phyloP scores from a whole-genome alignment of 2,888 invertebrate species.

The Harpalus rubripes region DNA sequence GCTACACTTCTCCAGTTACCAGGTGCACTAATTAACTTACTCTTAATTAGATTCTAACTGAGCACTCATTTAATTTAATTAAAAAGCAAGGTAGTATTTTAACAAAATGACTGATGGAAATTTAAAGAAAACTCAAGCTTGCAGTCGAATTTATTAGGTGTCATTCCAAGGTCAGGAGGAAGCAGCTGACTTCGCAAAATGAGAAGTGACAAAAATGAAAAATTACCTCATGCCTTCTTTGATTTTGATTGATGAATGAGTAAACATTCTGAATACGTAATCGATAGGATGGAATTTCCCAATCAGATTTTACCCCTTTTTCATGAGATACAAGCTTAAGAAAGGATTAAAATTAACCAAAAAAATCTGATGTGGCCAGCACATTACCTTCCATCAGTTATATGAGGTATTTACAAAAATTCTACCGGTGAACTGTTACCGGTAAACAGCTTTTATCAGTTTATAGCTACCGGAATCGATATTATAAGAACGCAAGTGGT shows the following conservation, averaged over 20 bases:
- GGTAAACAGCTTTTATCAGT: too few species aligned
- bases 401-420: too few species aligned
- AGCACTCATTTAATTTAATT: constrained; percentile 41
- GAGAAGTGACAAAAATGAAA: constrained; percentile 45
- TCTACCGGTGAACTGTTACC: too few species aligned
- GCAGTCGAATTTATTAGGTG: constrained; percentile 25
- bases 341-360: too few species aligned
- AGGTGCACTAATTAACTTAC: constrained; percentile 35
- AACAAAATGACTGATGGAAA: constrained; percentile 23
- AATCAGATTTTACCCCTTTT: not conserved
- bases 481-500: too few species aligned
- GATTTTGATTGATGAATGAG: constrained; percentile 42
- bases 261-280: not conserved
- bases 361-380: too few species aligned
- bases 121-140: constrained; percentile 17
- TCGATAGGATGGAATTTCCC: not conserved
- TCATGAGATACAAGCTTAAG: not conserved
- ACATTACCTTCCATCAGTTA: too few species aligned
- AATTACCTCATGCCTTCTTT: constrained; percentile 13
- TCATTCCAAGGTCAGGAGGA: constrained; percentile 16
- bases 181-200: constrained; percentile 33
- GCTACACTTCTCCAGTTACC: not conserved
- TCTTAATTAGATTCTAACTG: constrained; percentile 32
- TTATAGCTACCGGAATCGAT: too few species aligned
- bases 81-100: not conserved